Evolutionary conservation across 2,888 invertebrate genomes (phyloP).

Genomic region (Eretmocerus hayati): DNA sequence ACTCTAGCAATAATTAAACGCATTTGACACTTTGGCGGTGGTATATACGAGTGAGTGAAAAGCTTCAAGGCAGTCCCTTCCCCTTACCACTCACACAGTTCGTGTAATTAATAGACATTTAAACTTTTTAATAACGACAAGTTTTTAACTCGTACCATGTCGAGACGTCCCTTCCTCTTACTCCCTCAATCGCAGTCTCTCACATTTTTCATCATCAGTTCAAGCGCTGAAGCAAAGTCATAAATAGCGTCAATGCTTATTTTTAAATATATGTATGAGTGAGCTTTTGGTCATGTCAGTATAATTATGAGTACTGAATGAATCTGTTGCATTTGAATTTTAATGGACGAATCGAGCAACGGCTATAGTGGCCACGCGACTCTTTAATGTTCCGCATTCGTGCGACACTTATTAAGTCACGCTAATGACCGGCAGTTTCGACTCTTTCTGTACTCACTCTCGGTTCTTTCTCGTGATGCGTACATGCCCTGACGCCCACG

Average conservation of each 20-base stretch:
- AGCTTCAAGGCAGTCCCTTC: too few species aligned
- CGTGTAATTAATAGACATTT: conserved; percentile 43
- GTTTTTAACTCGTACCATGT: conserved; percentile 32
- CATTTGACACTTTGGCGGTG: conserved; percentile 34
- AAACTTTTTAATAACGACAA: conserved; percentile 43
- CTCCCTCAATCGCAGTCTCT: background rate
- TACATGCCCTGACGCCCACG: background rate
- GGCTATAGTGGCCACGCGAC: conserved; percentile 21
- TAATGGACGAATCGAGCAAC: conserved; percentile 36
- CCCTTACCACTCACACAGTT: too few species aligned
- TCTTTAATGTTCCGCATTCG: conserved; percentile 23
- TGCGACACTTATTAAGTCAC: conserved; percentile 30
- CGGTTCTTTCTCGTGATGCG: background rate
- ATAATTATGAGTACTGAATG: conserved; percentile 40
- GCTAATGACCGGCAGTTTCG: conserved; percentile 24
- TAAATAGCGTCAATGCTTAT: too few species aligned
- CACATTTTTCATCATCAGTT: background rate
- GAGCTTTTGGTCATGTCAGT: conserved; percentile 28
- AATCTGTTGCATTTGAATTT: conserved; percentile 41
- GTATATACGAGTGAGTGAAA: background rate
- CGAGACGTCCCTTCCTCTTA: conserved; percentile 8
- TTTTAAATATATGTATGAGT: too few species aligned
- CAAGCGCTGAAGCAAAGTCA: conserved; percentile 7
- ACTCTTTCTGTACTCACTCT: background rate
- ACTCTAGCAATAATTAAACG: conserved; percentile 40